A percentile compares a stretch with the other conserved stretches of the same genome.
Evolutionary conservation across 2,113 vertebrate species (phyloP).

Genomic region (Aegithalos caudatus): DNA sequence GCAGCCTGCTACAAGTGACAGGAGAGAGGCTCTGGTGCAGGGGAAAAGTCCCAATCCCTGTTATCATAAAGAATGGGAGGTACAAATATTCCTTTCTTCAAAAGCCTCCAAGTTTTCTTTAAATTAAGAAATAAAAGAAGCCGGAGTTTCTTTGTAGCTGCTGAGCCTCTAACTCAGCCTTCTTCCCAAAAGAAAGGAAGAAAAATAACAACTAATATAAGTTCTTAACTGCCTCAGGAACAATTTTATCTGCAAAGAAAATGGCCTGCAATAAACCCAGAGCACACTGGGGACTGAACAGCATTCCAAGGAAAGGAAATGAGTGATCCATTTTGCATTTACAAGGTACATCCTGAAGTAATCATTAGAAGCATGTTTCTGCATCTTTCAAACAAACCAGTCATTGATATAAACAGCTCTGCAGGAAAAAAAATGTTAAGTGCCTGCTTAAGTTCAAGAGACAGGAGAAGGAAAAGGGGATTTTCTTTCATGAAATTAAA

Average conservation of each 20-base stretch:
- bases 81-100: fast-evolving
- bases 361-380: neutral
- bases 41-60: neutral
- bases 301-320: neutral
- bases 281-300: neutral
- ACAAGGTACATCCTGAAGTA: neutral
- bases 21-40: neutral
- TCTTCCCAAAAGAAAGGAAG: neutral
- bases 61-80: neutral
- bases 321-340: neutral
- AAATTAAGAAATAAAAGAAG: neutral
- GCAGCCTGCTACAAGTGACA: neutral
- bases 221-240: neutral
- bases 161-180: neutral
- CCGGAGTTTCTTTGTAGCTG: neutral
- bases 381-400: neutral
- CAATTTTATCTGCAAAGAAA: neutral
- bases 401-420: neutral
- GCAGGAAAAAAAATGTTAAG: neutral
- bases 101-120: neutral
- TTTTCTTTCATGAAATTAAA: neutral
- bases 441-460: neutral
- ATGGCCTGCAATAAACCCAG: neutral
- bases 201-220: neutral
- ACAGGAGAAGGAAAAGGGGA: neutral